These are phyloP conservation scores for Cryptus armator DNA, from an alignment of 2,888 invertebrate species.

Conservation along the genomic window DNA sequence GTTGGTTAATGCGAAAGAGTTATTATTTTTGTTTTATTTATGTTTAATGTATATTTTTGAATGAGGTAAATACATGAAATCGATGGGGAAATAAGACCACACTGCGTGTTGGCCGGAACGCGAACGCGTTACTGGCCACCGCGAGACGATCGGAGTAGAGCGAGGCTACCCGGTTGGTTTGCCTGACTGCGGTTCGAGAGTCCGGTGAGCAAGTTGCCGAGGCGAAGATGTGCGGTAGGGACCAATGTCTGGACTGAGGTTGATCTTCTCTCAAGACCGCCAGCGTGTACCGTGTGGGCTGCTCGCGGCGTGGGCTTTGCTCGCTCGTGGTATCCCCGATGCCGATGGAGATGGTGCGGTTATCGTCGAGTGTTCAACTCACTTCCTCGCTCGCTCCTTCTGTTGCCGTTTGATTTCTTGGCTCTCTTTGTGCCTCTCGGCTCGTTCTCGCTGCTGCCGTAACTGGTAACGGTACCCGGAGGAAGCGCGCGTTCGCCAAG, in stretches of 20 bases:
- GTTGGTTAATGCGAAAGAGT: neutral
- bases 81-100: neutral
- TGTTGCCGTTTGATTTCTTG: slow-evolving; percentile 44
- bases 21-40: too few relatives aligned
- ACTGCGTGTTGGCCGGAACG: slow-evolving; percentile 25
- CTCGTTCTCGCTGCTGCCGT: slow-evolving; percentile 41
- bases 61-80: neutral
- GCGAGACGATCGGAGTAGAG: slow-evolving; percentile 28
- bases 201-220: slow-evolving; percentile 33
- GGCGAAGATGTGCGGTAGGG: slow-evolving; percentile 48
- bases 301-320: slow-evolving; percentile 8
- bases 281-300: slow-evolving; percentile 17
- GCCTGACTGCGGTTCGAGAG: slow-evolving; percentile 21
- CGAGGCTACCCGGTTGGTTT: slow-evolving; percentile 19
- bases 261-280: slow-evolving; percentile 42
- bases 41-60: neutral
- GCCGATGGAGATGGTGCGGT: slow-evolving; percentile 24
- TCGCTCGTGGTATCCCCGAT: slow-evolving; percentile 5
- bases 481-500: slow-evolving; percentile 74
- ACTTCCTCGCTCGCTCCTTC: slow-evolving; percentile 69
- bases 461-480: slow-evolving; percentile 79
- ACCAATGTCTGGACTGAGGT: slow-evolving; percentile 42
- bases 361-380: slow-evolving; percentile 63
- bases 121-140: slow-evolving; percentile 20
- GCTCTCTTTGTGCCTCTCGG: slow-evolving; percentile 5